Evolutionary conservation across 92 coral and sea anemone genomes (phyloP).

Genomic region (Heteractis magnifica): DNA sequence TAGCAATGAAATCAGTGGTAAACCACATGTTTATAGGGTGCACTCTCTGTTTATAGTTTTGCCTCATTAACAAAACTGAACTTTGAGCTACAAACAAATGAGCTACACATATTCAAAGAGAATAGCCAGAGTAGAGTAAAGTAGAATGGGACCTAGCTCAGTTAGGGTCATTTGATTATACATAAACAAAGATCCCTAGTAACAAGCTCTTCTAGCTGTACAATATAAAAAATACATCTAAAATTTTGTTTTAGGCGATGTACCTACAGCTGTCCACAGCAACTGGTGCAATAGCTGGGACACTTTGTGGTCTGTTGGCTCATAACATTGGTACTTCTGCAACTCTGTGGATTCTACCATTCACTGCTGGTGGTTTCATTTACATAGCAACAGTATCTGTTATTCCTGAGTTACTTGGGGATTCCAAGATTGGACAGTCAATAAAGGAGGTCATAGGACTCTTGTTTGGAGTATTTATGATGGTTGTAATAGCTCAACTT

Average conservation of each 20-base stretch:
- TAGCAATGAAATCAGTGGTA: too few relatives aligned
- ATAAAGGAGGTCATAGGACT: constrained; percentile 88
- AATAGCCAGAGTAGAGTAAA: too few relatives aligned
- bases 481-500: constrained; percentile 89
- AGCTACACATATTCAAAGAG: too few relatives aligned
- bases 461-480: constrained; percentile 91
- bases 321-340: constrained; percentile 91
- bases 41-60: too few relatives aligned
- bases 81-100: too few relatives aligned
- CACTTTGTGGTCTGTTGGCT: constrained; percentile 90
- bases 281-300: constrained; percentile 95
- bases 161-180: background rate
- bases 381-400: constrained; percentile 98
- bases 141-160: too few relatives aligned
- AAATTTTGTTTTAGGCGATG: constrained; percentile 74
- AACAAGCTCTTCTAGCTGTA: too few relatives aligned
- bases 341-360: constrained; percentile 94
- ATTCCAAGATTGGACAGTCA: constrained; percentile 91
- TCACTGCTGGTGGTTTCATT: constrained; percentile 97
- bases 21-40: too few relatives aligned
- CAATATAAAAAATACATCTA: background rate
- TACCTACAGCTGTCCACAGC: constrained; percentile 92
- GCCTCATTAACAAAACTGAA: too few relatives aligned
- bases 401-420: constrained; percentile 87
- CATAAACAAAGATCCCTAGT: too few relatives aligned